Conservation (phyloP, 2,113 vertebrate species). For the Genyomyrus donnyi region DNA sequence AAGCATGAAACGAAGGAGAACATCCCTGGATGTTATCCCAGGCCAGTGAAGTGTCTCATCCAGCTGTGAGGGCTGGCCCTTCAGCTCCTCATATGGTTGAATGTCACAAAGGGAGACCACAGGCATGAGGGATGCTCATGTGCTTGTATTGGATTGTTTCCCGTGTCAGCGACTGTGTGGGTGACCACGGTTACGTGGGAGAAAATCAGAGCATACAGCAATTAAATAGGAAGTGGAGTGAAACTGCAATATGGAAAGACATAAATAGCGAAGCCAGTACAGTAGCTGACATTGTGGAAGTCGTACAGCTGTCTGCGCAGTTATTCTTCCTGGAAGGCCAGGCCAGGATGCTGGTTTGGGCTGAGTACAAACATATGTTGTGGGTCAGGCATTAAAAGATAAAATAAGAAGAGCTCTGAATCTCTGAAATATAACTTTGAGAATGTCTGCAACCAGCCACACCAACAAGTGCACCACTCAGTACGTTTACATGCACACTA, state of each 20-base stretch:
- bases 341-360: constrained; percentile 26
- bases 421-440: too few species aligned
- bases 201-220: constrained; percentile 51
- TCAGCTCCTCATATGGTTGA: neutral
- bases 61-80: neutral
- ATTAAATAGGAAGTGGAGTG: constrained; percentile 46
- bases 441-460: constrained; percentile 15
- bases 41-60: neutral
- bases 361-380: constrained; percentile 31
- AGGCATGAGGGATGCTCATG: neutral
- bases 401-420: too few species aligned
- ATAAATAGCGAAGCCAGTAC: constrained; percentile 51
- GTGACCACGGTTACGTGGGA: constrained; percentile 33
- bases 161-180: neutral
- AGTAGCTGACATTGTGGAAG: constrained; percentile 50
- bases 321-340: constrained; percentile 35
- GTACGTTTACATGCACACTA: too few species aligned
- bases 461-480: neutral
- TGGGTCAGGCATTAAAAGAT: constrained; percentile 9
- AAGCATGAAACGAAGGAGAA: neutral
- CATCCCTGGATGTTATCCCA: neutral
- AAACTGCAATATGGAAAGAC: constrained; percentile 55
- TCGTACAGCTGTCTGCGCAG: constrained; percentile 36
- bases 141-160: neutral
- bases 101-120: neutral